A percentile compares a stretch with the other conserved stretches of the same genome.
Conservation (phyloP, 2,888 invertebrate species). For the Plutella xylostella region DNA sequence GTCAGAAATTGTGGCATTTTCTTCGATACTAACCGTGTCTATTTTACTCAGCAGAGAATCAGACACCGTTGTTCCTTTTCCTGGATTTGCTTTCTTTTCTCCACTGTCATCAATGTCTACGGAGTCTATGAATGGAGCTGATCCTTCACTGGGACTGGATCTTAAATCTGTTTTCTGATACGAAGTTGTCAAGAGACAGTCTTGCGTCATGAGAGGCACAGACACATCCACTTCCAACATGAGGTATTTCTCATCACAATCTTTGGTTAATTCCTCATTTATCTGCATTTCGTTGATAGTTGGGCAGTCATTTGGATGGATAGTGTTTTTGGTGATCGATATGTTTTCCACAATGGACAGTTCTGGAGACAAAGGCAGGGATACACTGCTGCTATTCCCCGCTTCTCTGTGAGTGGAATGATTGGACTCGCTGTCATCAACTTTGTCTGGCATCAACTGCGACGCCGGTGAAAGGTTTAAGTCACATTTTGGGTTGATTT, state of each 20-base stretch:
- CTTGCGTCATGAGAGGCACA: slow-evolving; percentile 44
- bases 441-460: slow-evolving; percentile 8
- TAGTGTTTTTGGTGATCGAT: slow-evolving; percentile 33
- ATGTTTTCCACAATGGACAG: slow-evolving; percentile 54
- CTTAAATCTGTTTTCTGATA: not conserved
- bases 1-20: slow-evolving; percentile 31
- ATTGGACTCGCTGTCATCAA: slow-evolving; percentile 1
- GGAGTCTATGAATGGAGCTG: not conserved
- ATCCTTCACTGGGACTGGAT: not conserved
- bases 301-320: slow-evolving; percentile 22
- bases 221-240: slow-evolving; percentile 36
- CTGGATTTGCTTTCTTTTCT: not conserved
- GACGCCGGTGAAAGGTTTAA: slow-evolving; percentile 9
- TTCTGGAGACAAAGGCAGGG: slow-evolving; percentile 50
- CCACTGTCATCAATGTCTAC: not conserved
- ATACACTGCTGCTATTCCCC: slow-evolving; percentile 41
- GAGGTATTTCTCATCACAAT: slow-evolving; percentile 29
- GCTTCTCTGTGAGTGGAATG: slow-evolving; percentile 14
- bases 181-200: slow-evolving; percentile 20
- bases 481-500: not conserved
- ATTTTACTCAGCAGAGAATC: slow-evolving; percentile 37
- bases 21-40: slow-evolving; percentile 29
- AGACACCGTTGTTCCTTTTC: slow-evolving; percentile 20
- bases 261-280: slow-evolving; percentile 18
- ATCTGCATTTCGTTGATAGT: slow-evolving; percentile 30